A percentile compares a stretch with the other conserved stretches of the same genome.
phyloP scores from a whole-genome alignment of 2,888 invertebrate species.

The Acanthosepion esculentum region DNA sequence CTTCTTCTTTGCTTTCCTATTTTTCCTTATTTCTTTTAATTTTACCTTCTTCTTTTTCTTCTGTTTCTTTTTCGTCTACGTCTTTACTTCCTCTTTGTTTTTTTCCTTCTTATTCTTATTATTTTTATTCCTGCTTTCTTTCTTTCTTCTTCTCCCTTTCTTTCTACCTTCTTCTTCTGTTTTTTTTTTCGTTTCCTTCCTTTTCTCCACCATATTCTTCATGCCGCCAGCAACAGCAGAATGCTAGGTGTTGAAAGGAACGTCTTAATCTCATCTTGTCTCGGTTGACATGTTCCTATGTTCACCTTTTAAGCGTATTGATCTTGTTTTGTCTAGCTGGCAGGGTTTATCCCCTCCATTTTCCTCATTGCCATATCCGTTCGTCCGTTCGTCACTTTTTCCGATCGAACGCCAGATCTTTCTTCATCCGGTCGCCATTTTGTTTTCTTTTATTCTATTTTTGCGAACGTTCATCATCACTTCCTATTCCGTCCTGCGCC shows the following conservation, averaged over 20 bases:
- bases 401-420: not conserved
- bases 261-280: slow-evolving; percentile 22
- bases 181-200: too few relatives aligned
- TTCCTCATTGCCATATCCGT: not conserved
- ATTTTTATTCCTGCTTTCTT: too few relatives aligned
- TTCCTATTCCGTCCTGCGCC: slow-evolving; percentile 33
- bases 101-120: too few relatives aligned
- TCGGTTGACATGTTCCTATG: not conserved
- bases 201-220: not conserved
- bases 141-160: too few relatives aligned
- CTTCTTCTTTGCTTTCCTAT: too few relatives aligned
- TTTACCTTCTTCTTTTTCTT: too few relatives aligned
- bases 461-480: slow-evolving; percentile 7
- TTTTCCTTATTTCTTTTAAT: too few relatives aligned
- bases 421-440: slow-evolving; percentile 4
- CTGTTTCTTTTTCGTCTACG: too few relatives aligned
- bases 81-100: too few relatives aligned
- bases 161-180: too few relatives aligned
- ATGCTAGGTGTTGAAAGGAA: not conserved
- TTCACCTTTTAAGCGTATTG: slow-evolving; percentile 11
- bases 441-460: not conserved
- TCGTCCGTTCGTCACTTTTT: not conserved
- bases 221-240: not conserved
- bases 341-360: not conserved
- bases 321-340: not conserved